A percentile compares a stretch with the other conserved stretches of the same genome.
Evolutionary conservation across 1,140 invertebrate genomes (phyloP).

Genomic region (Drosophila burlai): DNA sequence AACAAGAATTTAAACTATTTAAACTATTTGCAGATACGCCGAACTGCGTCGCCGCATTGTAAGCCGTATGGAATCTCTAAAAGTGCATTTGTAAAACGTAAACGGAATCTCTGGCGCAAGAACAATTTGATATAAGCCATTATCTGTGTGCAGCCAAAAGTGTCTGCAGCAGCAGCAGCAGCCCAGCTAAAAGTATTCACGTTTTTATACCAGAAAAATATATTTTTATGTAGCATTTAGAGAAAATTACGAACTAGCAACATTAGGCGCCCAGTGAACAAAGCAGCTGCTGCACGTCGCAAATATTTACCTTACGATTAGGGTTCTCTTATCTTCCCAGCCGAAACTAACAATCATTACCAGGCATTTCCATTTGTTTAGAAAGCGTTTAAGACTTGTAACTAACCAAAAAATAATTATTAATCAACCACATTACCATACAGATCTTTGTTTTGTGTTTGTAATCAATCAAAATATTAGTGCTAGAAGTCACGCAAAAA

Average conservation of each 20-base stretch:
- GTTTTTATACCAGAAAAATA: conserved; percentile 57
- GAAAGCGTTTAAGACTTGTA: conserved; percentile 79
- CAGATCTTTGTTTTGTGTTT: conserved; percentile 49
- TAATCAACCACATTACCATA: conserved; percentile 67
- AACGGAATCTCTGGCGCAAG: conserved; percentile 58
- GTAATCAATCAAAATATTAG: conserved; percentile 27
- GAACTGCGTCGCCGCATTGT: conserved; percentile 89
- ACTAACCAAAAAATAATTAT: conserved; percentile 83
- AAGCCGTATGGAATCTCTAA: conserved; percentile 90
- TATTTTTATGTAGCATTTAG: conserved; percentile 71
- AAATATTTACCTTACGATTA: conserved; percentile 36
- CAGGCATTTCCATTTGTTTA: conserved; percentile 71
- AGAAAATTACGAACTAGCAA: conserved; percentile 65
- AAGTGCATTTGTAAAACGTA: conserved; percentile 86
- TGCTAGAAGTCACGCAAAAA: conserved; percentile 25
- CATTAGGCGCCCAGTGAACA: conserved; percentile 70
- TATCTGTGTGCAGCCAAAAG: conserved; percentile 62
- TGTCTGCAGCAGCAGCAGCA: conserved; percentile 48
- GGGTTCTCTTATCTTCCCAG: conserved; percentile 38
- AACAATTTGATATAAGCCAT: conserved; percentile 63
- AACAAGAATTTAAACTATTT: too few relatives aligned
- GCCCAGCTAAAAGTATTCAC: conserved; percentile 63
- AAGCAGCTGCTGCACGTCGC: conserved; percentile 59
- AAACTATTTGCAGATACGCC: conserved; percentile 87
- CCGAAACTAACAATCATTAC: conserved; percentile 63